Percentiles rank a stretch among this genome's conserved stretches.
phyloP scores from a whole-genome alignment of 2,113 vertebrate genomes.

The Erythrolamprus reginae region DNA sequence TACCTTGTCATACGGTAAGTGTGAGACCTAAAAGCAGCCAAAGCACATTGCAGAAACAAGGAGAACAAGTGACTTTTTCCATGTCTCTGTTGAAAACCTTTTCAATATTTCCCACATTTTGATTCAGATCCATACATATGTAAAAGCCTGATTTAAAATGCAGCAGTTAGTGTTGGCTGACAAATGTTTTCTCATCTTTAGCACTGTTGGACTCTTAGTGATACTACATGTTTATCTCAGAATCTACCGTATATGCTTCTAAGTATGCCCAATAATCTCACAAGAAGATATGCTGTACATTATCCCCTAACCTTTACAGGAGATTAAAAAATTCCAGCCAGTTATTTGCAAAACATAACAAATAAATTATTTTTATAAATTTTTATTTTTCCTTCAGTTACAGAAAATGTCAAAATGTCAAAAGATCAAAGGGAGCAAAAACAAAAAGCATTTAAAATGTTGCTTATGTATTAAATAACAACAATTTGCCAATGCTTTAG shows the following conservation, averaged over 20 bases:
- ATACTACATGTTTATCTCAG: conserved; percentile 5
- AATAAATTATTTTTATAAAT: conserved; percentile 34
- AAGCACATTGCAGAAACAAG: too few relatives aligned
- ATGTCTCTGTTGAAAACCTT: background rate
- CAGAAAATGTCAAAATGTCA: conserved; percentile 31
- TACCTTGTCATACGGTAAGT: conserved; percentile 10
- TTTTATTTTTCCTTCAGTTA: background rate
- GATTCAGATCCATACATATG: conserved; percentile 17
- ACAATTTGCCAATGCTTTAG: conserved; percentile 29
- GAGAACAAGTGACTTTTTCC: conserved; percentile 9
- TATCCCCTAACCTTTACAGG: conserved; percentile 16
- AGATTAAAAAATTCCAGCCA: conserved; percentile 14
- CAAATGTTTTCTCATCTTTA: conserved; percentile 32
- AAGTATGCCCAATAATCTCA: conserved; percentile 21
- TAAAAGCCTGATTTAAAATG: conserved; percentile 17
- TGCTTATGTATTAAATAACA: conserved; percentile 20
- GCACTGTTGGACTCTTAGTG: conserved; percentile 35
- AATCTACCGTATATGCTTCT: conserved; percentile 10
- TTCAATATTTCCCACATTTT: conserved; percentile 32
- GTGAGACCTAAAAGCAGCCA: background rate
- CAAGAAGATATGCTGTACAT: background rate
- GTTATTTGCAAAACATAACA: conserved; percentile 35
- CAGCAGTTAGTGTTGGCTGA: conserved; percentile 18
- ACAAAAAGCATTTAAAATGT: conserved; percentile 33
- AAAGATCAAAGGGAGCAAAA: conserved; percentile 24